phyloP scores from a whole-genome alignment of 2,888 invertebrate species.

The Crocallis elinguaria region DNA sequence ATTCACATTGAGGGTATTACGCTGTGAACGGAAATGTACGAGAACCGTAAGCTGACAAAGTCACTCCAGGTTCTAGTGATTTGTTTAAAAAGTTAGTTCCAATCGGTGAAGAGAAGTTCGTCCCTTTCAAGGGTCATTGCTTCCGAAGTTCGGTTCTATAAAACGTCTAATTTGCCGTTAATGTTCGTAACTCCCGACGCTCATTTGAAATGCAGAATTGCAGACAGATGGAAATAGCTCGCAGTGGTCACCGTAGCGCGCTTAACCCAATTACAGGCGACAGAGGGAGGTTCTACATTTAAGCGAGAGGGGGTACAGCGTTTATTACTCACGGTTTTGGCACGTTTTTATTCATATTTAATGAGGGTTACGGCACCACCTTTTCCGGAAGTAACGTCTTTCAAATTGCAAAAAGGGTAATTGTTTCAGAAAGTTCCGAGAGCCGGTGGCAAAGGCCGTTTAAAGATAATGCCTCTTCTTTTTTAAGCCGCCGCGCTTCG shows the following conservation, averaged over 20 bases:
- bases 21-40: neutral
- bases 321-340: slow-evolving; percentile 12
- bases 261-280: slow-evolving; percentile 4
- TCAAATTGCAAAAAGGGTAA: slow-evolving; percentile 10
- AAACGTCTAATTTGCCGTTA: neutral
- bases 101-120: neutral
- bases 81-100: slow-evolving; percentile 10
- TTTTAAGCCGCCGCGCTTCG: neutral
- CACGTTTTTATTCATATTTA: slow-evolving; percentile 23
- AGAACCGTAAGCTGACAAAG: neutral
- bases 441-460: slow-evolving; percentile 14
- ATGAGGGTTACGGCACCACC: slow-evolving; percentile 6
- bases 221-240: slow-evolving; percentile 5
- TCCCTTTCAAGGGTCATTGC: slow-evolving; percentile 12
- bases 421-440: slow-evolving; percentile 20
- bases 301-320: neutral
- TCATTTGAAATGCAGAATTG: slow-evolving; percentile 6
- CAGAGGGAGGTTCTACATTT: neutral
- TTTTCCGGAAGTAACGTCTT: slow-evolving; percentile 3
- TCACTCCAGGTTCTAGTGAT: neutral
- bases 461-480: slow-evolving; percentile 17
- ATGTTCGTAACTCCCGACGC: slow-evolving; percentile 1
- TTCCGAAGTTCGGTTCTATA: slow-evolving; percentile 11
- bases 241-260: neutral
- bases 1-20: neutral